Percentiles rank a stretch among this genome's conserved stretches.
phyloP scores from a whole-genome alignment of 2,797 vertebrate species.

The Lophius americanus region DNA sequence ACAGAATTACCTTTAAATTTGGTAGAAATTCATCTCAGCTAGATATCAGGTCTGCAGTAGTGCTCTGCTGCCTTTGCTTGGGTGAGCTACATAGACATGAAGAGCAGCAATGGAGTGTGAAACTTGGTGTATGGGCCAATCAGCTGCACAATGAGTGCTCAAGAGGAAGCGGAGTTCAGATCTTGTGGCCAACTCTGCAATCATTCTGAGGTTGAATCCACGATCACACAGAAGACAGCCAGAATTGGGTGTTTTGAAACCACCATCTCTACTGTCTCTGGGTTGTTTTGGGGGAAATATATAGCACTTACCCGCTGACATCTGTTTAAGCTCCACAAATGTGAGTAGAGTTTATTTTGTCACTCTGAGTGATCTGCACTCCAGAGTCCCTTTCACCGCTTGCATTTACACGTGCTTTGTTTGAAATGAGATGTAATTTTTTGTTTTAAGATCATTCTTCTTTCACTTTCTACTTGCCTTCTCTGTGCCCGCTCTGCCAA shows the following conservation, averaged over 20 bases:
- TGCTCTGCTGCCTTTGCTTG: background rate
- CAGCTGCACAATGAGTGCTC: conserved; percentile 30
- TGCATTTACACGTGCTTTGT: background rate
- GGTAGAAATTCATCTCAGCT: too few species aligned
- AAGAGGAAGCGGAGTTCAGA: conserved; percentile 72
- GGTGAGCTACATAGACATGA: conserved; percentile 6
- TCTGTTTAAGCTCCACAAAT: background rate
- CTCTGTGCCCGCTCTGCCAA: conserved; percentile 2
- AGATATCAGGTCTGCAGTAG: background rate
- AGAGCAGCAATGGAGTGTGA: conserved; percentile 36
- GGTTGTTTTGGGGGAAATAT: background rate
- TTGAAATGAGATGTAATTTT: background rate
- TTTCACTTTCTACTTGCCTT: background rate
- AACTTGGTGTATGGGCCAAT: conserved; percentile 14
- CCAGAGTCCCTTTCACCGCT: rapidly evolving
- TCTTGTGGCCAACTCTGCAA: conserved; percentile 33
- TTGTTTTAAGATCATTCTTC: background rate
- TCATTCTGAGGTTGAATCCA: conserved; percentile 3
- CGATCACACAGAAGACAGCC: background rate
- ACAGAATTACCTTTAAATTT: too few species aligned
- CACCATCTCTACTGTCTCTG: background rate
- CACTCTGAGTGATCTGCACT: background rate
- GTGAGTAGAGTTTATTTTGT: conserved; percentile 44
- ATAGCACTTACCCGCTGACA: background rate
- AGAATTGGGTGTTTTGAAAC: conserved; percentile 2